A percentile compares a stretch with the other conserved stretches of the same genome.
Evolutionary conservation across 2,888 invertebrate species (phyloP).

Genomic region (Drosophila buzzatii): DNA sequence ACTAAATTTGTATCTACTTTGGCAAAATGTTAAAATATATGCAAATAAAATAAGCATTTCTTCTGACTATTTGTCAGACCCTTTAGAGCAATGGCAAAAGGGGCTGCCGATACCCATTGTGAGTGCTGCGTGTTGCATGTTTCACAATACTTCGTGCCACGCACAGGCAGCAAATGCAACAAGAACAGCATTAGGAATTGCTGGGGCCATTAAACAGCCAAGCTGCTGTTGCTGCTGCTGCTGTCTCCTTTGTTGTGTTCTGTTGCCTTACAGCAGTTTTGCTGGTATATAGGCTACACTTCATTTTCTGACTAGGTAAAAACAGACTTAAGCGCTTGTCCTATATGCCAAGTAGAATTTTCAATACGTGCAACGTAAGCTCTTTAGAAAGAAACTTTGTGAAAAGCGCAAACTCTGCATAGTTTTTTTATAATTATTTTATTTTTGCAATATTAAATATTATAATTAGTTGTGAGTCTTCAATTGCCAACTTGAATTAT

Average conservation of each 20-base stretch:
- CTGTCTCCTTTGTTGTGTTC: conserved; percentile 19
- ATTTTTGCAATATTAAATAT: neutral
- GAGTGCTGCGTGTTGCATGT: conserved; percentile 46
- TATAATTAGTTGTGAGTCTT: neutral
- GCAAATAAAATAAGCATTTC: conserved; percentile 76
- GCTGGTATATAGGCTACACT: conserved; percentile 4
- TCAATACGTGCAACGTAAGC: neutral
- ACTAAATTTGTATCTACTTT: conserved; percentile 36
- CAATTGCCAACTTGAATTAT: neutral
- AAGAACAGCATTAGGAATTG: conserved; percentile 26
- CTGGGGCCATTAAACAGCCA: conserved; percentile 34
- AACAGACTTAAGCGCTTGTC: conserved; percentile 8
- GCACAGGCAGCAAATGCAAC: conserved; percentile 13
- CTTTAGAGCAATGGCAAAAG: conserved; percentile 22
- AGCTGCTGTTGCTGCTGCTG: neutral
- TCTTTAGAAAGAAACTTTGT: neutral
- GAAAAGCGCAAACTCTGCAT: neutral
- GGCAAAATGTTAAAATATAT: conserved; percentile 70
- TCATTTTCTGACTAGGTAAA: neutral
- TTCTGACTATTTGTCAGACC: conserved; percentile 61
- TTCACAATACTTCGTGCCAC: conserved; percentile 47
- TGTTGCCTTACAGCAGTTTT: conserved; percentile 16
- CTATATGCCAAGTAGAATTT: neutral
- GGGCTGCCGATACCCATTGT: conserved; percentile 2
- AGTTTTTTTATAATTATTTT: neutral